phyloP scores from a whole-genome alignment of 1,140 invertebrate genomes.

The Acyrthosiphon pisum region DNA sequence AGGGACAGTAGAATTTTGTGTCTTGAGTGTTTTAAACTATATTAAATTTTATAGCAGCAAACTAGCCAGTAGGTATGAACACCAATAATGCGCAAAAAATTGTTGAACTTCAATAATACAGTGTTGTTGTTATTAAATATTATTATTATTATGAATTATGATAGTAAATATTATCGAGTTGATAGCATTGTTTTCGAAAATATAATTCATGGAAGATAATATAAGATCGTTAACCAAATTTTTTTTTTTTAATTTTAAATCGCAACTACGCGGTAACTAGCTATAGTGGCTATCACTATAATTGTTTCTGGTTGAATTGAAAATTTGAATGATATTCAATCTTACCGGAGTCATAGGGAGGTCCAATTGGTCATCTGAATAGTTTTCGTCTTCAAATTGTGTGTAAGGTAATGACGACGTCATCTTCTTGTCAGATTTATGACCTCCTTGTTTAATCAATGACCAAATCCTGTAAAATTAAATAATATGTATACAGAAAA shows the following conservation, averaged over 20 bases:
- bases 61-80: not conserved
- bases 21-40: not conserved
- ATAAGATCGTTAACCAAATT: not conserved
- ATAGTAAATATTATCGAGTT: not conserved
- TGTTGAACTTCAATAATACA: not conserved
- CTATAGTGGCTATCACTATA: too few relatives aligned
- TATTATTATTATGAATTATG: too few relatives aligned
- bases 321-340: not conserved
- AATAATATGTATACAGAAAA: not conserved
- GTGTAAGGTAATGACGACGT: not conserved
- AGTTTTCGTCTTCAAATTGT: not conserved
- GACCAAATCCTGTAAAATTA: not conserved
- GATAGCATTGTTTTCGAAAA: not conserved
- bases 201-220: constrained; percentile 4
- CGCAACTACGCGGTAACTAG: not conserved
- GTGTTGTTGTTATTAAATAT: not conserved
- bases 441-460: not conserved
- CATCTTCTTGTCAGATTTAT: not conserved
- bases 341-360: not conserved
- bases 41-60: not conserved
- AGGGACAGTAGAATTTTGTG: not conserved
- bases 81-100: not conserved
- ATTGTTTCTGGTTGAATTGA: not conserved
- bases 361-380: not conserved
- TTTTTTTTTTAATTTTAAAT: not conserved